phyloP scores from a whole-genome alignment of 2,797 vertebrate genomes.

The Xenentodon cancila region DNA sequence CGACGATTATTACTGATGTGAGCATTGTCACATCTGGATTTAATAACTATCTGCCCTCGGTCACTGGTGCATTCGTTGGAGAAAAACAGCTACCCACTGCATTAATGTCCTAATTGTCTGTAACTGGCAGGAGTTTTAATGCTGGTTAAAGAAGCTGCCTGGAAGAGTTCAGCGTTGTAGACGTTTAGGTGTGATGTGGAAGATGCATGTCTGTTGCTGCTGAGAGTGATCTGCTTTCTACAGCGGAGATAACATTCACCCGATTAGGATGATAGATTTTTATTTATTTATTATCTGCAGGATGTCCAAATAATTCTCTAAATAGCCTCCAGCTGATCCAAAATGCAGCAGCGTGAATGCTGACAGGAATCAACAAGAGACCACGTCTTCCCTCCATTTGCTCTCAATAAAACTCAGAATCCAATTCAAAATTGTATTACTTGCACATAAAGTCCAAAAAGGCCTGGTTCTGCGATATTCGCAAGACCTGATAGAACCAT shows the following conservation, averaged over 20 bases:
- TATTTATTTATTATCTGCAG: too few species aligned
- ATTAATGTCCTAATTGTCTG: constrained; percentile 57
- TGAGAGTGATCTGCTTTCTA: constrained; percentile 49
- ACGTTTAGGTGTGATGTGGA: constrained; percentile 38
- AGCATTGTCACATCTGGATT: constrained; percentile 69
- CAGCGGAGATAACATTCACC: constrained; percentile 36
- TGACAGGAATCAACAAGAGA: too few species aligned
- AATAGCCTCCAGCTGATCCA: too few species aligned
- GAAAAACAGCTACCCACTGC: constrained; percentile 42
- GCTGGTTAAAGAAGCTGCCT: constrained; percentile 39
- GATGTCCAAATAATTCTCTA: too few species aligned
- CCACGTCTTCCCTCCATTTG: too few species aligned
- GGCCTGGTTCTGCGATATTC: too few species aligned
- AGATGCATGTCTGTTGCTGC: constrained; percentile 28
- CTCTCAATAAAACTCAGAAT: too few species aligned
- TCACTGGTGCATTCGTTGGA: constrained; percentile 35
- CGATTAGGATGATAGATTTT: constrained; percentile 36
- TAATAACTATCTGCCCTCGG: constrained; percentile 45
- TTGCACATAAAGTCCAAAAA: too few species aligned
- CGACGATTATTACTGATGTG: constrained; percentile 51
- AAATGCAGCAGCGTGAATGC: too few species aligned
- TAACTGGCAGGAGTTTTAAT: constrained; percentile 53
- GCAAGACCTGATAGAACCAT: too few species aligned
- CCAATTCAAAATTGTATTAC: too few species aligned
- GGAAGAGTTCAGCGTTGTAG: constrained; percentile 23